Evolutionary conservation across 2,888 invertebrate species (phyloP).

Genomic region (Brenthis daphne): DNA sequence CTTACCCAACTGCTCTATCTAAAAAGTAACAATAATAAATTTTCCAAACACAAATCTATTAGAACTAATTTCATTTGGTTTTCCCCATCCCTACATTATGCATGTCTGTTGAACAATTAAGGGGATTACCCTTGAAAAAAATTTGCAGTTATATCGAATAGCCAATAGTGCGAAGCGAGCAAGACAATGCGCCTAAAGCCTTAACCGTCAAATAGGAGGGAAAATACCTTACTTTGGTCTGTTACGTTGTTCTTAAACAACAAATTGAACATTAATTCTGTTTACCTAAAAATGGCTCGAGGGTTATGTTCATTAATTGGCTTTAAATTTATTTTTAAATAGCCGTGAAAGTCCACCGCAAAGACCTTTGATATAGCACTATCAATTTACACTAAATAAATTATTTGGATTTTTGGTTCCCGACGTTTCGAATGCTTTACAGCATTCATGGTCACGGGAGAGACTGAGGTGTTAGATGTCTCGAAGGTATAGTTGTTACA

Average conservation of each 20-base stretch:
- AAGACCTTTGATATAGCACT: no score
- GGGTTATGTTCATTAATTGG: neutral
- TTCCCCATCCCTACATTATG: slow-evolving; percentile 1
- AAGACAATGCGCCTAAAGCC: slow-evolving; percentile 1
- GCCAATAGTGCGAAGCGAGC: neutral
- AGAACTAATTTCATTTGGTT: neutral
- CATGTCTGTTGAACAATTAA: slow-evolving; percentile 12
- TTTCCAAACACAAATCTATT: no score
- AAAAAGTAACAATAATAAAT: no score
- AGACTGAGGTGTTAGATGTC: no score
- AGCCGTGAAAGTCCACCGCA: neutral
- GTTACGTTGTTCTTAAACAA: neutral
- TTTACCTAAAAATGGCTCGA: neutral
- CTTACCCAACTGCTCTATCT: no score
- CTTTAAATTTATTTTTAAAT: slow-evolving; percentile 12
- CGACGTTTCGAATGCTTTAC: no score
- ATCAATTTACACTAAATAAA: no score
- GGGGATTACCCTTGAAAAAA: slow-evolving; percentile 20
- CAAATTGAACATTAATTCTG: neutral
- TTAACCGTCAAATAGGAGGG: slow-evolving; percentile 31
- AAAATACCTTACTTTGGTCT: slow-evolving; percentile 26
- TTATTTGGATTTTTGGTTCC: no score
- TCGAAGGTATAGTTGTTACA: no score
- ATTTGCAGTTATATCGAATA: neutral
- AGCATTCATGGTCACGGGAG: no score